phyloP scores from a whole-genome alignment of 2,113 vertebrate genomes.

The Motacilla alba region DNA sequence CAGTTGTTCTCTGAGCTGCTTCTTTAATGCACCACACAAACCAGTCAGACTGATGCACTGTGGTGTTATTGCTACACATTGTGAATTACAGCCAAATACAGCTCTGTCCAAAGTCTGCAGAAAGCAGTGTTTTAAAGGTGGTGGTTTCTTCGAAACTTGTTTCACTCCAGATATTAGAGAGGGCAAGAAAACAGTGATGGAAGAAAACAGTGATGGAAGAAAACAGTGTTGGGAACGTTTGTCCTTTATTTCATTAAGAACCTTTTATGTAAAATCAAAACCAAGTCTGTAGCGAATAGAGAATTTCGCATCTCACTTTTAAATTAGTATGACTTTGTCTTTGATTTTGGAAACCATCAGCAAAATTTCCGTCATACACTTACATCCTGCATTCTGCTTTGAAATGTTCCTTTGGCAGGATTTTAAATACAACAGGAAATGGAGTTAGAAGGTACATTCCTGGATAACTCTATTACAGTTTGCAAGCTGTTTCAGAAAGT shows the following conservation, averaged over 20 bases:
- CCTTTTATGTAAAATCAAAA: neutral
- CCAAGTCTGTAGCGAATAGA: neutral
- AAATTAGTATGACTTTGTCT: neutral
- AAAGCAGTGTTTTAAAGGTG: neutral
- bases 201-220: too few relatives aligned
- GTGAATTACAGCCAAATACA: neutral
- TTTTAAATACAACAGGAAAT: constrained; percentile 39
- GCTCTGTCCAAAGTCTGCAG: neutral
- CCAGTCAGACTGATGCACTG: neutral
- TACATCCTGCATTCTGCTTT: neutral
- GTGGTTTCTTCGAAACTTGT: neutral
- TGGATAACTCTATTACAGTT: neutral
- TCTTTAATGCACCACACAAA: accelerated
- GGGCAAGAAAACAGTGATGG: too few relatives aligned
- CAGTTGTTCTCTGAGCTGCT: neutral
- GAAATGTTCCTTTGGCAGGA: neutral
- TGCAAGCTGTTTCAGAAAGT: neutral
- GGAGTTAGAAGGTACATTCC: constrained; percentile 3
- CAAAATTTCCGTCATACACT: neutral
- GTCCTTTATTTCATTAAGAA: neutral
- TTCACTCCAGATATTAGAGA: neutral
- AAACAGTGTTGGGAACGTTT: neutral
- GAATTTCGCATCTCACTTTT: neutral
- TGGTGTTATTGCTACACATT: accelerated
- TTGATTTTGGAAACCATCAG: neutral